Evolutionary conservation across 2,888 invertebrate species (phyloP), one percentile per base, ranked within the genome.

Genomic region (Cyrtodaria siliqua): DNA sequence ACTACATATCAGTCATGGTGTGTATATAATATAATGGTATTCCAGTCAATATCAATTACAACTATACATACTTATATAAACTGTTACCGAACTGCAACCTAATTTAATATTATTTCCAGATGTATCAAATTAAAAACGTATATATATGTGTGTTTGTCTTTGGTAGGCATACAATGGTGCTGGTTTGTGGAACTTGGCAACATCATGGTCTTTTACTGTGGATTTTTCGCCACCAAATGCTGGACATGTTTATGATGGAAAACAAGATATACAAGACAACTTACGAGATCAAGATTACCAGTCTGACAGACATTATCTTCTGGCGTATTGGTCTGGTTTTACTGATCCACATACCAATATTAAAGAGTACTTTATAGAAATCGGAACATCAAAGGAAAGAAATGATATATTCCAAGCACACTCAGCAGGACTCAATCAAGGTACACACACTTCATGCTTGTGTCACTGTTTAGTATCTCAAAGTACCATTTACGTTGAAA

Each of bases 241-340:
- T 16, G 84, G 84, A 9, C 70, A 62, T 50, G 79, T 82, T 4
- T 82, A 68, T 64, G 83, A 83, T 52, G 83, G 80, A 16, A 27
- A 52, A 23, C 49, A 20, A 12, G 1, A 40, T 29, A 38, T 44
- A 16, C 23, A 24, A n/a, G 33, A 27, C 2, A 16, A 24, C 1
- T 53, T 38, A 24, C 29, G 59, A 23, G 83, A 83, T 44, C 49
- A 70, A 2, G 83, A 83, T 50, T 83, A 70, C 44, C 60, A 73
- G 24, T 61, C 64, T 1, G 52, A 70, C 26, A 61, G 47, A 18
- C 33, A 61, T 4, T 18, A 29, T 23, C 18, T 83, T 16, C 18
- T 67, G 56, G 81, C 71, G 1, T 70, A 56, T 49, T 85, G 83
- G 83, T 73, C 73, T 27, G 81, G 76, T 2, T 83, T 85, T 50